These are phyloP conservation scores for Drosophila littoralis DNA, from an alignment of 1,140 invertebrate genomes.

Conservation along the genomic window DNA sequence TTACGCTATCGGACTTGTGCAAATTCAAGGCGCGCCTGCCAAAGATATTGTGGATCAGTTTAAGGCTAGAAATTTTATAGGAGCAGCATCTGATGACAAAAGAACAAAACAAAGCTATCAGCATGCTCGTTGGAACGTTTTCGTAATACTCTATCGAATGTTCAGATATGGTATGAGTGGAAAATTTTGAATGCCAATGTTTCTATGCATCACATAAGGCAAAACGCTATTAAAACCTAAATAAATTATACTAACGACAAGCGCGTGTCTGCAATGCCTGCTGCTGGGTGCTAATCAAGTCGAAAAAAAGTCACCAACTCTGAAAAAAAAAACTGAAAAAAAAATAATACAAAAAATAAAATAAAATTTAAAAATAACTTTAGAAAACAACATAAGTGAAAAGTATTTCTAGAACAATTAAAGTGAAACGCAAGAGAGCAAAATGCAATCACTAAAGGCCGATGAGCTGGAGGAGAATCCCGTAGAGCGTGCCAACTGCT, in stretches of 20 bases:
- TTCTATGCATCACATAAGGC: constrained; percentile 25
- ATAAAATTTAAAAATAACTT: constrained; percentile 1
- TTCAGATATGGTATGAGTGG: constrained; percentile 30
- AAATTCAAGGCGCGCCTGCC: neutral
- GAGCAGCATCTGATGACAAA: neutral
- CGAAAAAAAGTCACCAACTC: constrained; percentile 22
- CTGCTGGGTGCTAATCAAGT: constrained; percentile 60
- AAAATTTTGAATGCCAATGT: constrained; percentile 27
- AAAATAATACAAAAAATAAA: constrained; percentile 12
- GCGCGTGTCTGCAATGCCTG: constrained; percentile 60
- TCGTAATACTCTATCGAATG: neutral
- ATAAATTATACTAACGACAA: constrained; percentile 73
- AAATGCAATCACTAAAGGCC: constrained; percentile 73
- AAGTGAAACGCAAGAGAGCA: constrained; percentile 28
- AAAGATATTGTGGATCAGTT: constrained; percentile 5
- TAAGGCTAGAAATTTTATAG: constrained; percentile 2
- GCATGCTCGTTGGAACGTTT: constrained; percentile 34
- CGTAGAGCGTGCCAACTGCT: constrained; percentile 61
- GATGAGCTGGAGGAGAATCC: constrained; percentile 70
- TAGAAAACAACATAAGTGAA: neutral
- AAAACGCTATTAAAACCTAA: constrained; percentile 51
- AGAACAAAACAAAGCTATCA: constrained; percentile 6
- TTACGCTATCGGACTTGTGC: constrained; percentile 12
- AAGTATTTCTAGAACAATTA: constrained; percentile 11
- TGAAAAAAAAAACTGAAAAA: constrained; percentile 3